Evolutionary conservation across 2,113 vertebrate species (phyloP), one percentile per base, ranked within the genome.

Genomic region (Cyanoliseus patagonus): DNA sequence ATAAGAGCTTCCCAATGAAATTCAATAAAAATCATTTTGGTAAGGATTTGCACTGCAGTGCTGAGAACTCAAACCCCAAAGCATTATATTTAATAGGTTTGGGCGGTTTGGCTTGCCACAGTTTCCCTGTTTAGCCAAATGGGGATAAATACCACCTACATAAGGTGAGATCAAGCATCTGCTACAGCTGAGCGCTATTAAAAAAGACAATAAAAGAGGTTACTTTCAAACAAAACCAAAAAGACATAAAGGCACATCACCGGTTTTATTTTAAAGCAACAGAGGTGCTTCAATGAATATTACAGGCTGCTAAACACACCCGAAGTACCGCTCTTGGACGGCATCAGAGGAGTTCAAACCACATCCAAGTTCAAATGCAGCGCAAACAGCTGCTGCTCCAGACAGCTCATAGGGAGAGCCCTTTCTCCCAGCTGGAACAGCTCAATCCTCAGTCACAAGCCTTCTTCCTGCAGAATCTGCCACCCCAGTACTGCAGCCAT

Each of bases 1-100:
- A 75, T 49, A 78, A 91, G 57, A 94, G 52, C 70, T 72, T 90
- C 42, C 25, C 57, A 52, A 39, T 3, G 14, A 78, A 95, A 83
- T 67, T 10, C 73, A 83, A 83, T 49, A 78, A 88, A 86, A 89
- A 72, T 31, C 33, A 24, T 70, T 90, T 61, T 62, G 42, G 59
- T 70, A 59, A 20, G 23, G 51, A 41, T 91, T 76, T 72, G 52
- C 62, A 59, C 81, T 23, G 61, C 64, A 59, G 59, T 49, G 81
- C 55, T 23, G 46, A 88, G 69, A 94, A 86, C 24, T 62, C 55
- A 78, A 82, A 74, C 11, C 46, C 46, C 11, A 5, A 23, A 41
- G 62, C 3, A 9, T 42, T 55, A 19, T 7, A 22, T 4, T 27
- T 42, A 67, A 19, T 11, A 42, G 78, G 33, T 46, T 37, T 41